These are phyloP conservation scores for Eupithecia pulchellata DNA, from an alignment of 2,888 invertebrate genomes.

Conservation along the genomic window DNA sequence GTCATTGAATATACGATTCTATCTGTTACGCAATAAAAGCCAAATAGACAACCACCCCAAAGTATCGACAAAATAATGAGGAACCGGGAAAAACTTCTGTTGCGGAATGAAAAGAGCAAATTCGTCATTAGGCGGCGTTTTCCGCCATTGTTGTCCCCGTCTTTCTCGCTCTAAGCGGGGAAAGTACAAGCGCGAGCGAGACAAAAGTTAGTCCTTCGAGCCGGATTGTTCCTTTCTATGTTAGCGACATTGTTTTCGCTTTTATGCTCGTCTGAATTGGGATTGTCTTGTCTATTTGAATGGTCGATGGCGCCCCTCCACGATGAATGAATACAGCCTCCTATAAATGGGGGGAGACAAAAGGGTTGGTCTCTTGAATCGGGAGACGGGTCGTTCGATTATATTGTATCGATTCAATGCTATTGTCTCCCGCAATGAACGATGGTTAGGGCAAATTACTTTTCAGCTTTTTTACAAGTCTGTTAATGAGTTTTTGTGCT, in stretches of 20 bases:
- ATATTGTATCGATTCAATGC: constrained; percentile 83
- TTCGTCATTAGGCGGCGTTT: constrained; percentile 85
- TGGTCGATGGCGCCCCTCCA: constrained; percentile 83
- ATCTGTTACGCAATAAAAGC: constrained; percentile 74
- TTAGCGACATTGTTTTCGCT: constrained; percentile 85
- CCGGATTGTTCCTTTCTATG: constrained; percentile 85
- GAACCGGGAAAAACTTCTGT: constrained; percentile 85
- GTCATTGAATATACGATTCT: constrained; percentile 74
- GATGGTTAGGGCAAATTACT: constrained; percentile 84
- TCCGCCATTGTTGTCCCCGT: constrained; percentile 79
- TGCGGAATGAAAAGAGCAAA: constrained; percentile 86
- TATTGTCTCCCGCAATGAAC: constrained; percentile 77
- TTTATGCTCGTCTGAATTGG: constrained; percentile 83
- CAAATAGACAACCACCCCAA: constrained; percentile 73
- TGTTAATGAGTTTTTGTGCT: constrained; percentile 46
- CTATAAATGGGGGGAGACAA: constrained; percentile 83
- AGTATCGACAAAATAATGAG: constrained; percentile 84
- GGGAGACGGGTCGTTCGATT: constrained; percentile 84
- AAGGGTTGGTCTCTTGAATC: constrained; percentile 84
- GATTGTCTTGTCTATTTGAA: constrained; percentile 85
- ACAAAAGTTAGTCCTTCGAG: constrained; percentile 77
- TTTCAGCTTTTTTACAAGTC: constrained; percentile 69
- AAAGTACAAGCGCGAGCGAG: constrained; percentile 60
- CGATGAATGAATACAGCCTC: constrained; percentile 81
- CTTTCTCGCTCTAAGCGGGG: constrained; percentile 56